Evolutionary conservation across 2,113 vertebrate genomes (phyloP), one percentile per base, ranked within the genome.

Genomic region (Istiophorus platypterus): DNA sequence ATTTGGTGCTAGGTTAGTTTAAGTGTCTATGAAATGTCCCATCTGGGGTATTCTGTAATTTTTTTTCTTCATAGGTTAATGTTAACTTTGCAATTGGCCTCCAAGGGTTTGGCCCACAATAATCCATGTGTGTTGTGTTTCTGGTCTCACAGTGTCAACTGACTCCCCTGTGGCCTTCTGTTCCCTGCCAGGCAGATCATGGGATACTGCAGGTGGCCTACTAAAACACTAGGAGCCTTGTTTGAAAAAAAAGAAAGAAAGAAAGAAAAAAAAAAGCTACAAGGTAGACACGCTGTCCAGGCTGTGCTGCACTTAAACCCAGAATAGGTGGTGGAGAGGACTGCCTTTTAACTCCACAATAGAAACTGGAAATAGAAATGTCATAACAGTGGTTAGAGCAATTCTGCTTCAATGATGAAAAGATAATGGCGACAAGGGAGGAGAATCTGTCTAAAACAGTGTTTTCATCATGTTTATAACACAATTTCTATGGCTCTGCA

Each of bases 141-240:
- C 85, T 81, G 85, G 74, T 89, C 83, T 79, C 71, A 24, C 78
- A 78, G 82, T 84, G 83, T 93, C 92, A 93, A 90, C 87, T 92
- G 92, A 94, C 87, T 93, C 86, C 81, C 85, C 83, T 85, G 88
- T 76, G 89, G 88, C 87, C 81, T 78, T 73, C 82, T 83, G 72
- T 75, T 89, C 69, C 64, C 85, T 75, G 71, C 80, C 42, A 83
- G 81, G 83, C 72, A 22, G 78, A 89, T 94, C 92, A 94, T 91
- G 89, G 88, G 93, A 92, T 84, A 47, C 78, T 62, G 89, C 92
- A 93, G 91, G 88, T 92, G 91, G 86, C 85, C 73, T 65, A 69
- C 72, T 74, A 57, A 83, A 69, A 92, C 89, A 93, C 84, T 76
- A 45, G n/a, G 37, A 84, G 76, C 75, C 86, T 93, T 93, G 88